Conservation (phyloP, 2,113 vertebrate genomes). For the Phalacrocorax brasilianus region DNA sequence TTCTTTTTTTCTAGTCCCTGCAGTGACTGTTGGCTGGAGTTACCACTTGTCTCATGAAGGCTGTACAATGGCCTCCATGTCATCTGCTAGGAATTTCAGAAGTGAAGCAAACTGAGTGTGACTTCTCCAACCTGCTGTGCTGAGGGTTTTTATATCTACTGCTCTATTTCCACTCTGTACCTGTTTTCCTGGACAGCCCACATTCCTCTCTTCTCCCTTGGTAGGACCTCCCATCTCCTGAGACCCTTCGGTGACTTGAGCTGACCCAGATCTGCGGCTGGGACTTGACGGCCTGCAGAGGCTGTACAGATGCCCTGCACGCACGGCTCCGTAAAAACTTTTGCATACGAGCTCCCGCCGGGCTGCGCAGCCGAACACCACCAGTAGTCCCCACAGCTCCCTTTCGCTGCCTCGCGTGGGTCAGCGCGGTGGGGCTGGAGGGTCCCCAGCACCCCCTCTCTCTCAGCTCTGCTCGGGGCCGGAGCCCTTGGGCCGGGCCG, state of each 20-base stretch:
- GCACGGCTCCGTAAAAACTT: neutral
- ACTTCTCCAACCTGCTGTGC: neutral
- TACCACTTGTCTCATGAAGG: neutral
- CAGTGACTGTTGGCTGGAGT: neutral
- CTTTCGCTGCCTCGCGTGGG: neutral
- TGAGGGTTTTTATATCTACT: accelerated
- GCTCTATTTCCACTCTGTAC: accelerated
- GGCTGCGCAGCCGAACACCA: neutral
- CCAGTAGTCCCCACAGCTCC: accelerated
- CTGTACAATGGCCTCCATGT: neutral
- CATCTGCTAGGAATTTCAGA: neutral
- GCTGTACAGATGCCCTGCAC: accelerated
- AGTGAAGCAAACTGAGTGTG: accelerated
- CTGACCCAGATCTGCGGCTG: accelerated
- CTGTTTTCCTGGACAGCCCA: neutral
- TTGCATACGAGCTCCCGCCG: accelerated
- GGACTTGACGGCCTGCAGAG: accelerated
- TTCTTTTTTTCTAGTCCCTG: neutral
- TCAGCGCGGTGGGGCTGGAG: neutral
- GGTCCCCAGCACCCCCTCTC: neutral
- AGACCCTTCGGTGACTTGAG: accelerated
- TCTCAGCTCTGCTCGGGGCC: neutral
- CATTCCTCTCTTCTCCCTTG: neutral
- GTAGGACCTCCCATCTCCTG: accelerated
- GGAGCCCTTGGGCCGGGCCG: neutral